Conservation (phyloP, 2,797 vertebrate species). For the Neomorphus geoffroyi region DNA sequence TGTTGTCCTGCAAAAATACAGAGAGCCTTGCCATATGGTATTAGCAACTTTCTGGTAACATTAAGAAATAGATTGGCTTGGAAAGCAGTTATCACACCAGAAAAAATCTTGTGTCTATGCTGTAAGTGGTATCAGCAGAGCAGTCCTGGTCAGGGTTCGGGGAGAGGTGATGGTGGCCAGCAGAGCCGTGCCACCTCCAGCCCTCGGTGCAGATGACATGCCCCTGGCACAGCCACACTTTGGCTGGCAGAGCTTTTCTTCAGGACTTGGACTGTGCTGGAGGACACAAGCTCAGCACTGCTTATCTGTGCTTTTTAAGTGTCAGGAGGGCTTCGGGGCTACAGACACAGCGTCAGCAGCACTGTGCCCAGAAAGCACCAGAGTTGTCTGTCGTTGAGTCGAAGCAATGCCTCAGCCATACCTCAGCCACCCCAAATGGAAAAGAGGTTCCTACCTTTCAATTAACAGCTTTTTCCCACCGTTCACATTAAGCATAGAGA, state of each 20-base stretch:
- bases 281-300: neutral
- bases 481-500: neutral
- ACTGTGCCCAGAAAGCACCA: neutral
- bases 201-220: accelerated
- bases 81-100: slow-evolving; percentile 53
- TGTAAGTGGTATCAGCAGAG: neutral
- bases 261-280: neutral
- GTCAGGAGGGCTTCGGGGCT: neutral
- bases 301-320: accelerated
- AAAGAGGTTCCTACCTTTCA: neutral
- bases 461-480: neutral
- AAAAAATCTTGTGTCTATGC: neutral
- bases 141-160: neutral
- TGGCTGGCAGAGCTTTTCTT: neutral
- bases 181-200: neutral
- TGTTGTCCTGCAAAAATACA: slow-evolving; percentile 69
- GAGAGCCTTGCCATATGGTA: slow-evolving; percentile 67
- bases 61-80: slow-evolving; percentile 67
- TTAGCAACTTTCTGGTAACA: slow-evolving; percentile 67
- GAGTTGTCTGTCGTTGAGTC: neutral
- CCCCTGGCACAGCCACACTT: neutral
- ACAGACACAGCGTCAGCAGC: neutral
- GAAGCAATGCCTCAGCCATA: neutral
- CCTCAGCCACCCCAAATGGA: neutral
- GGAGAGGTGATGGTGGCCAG: neutral